These are phyloP conservation scores for Fulmarus glacialis DNA, from an alignment of 2,113 vertebrate species.

Conservation along the genomic window DNA sequence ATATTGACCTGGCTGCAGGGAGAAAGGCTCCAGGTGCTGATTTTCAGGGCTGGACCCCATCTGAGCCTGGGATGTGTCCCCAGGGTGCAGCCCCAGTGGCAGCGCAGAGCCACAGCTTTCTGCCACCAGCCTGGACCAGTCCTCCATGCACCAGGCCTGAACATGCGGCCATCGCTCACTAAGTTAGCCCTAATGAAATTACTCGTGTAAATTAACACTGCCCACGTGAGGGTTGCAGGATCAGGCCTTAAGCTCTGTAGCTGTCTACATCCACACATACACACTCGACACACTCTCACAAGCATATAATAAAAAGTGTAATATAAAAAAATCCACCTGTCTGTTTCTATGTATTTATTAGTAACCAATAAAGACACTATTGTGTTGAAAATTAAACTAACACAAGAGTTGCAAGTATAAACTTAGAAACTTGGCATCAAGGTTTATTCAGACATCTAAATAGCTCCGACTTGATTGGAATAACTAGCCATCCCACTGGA, in stretches of 20 bases:
- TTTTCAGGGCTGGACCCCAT: neutral
- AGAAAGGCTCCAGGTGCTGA: neutral
- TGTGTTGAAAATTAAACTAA: neutral
- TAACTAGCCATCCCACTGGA: neutral
- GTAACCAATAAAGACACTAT: neutral
- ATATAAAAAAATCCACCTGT: neutral
- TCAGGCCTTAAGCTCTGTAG: neutral
- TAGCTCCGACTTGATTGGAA: neutral
- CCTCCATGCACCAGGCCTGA: neutral
- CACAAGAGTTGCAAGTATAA: neutral
- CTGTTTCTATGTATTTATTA: neutral
- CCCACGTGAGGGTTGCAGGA: neutral
- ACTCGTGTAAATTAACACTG: neutral
- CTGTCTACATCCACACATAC: neutral
- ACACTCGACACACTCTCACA: neutral
- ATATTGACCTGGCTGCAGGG: neutral
- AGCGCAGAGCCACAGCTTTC: neutral
- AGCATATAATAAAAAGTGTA: neutral
- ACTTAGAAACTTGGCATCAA: neutral
- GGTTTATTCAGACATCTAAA: neutral
- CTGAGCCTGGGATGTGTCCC: neutral
- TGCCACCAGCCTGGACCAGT: neutral
- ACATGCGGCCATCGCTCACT: neutral
- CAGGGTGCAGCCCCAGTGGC: neutral
- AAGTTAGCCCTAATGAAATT: conserved; percentile 19